Conservation (phyloP, 2,797 vertebrate species). For the Lemur catta region DNA sequence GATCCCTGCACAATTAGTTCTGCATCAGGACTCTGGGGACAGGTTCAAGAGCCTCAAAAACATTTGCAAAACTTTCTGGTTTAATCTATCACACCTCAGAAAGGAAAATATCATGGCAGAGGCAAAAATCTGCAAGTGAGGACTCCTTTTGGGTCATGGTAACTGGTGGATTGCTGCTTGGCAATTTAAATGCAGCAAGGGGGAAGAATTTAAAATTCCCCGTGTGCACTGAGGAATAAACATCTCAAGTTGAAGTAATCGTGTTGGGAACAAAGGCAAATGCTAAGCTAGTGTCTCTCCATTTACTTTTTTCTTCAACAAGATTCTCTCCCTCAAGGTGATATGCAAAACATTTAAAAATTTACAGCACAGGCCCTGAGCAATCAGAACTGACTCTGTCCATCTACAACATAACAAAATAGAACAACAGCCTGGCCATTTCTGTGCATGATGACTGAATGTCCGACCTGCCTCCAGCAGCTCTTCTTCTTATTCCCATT, state of each 20-base stretch:
- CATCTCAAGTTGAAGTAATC: neutral
- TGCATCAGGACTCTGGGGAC: constrained; percentile 25
- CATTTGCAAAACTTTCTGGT: constrained; percentile 47
- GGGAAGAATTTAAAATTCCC: constrained; percentile 39
- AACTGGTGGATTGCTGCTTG: neutral
- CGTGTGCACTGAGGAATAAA: neutral
- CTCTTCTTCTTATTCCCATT: neutral
- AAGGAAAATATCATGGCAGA: constrained; percentile 12
- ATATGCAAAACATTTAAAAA: neutral
- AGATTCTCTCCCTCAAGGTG: neutral
- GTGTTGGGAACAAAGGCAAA: neutral
- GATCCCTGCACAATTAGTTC: constrained; percentile 58
- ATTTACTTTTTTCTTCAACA: neutral
- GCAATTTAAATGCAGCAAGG: neutral
- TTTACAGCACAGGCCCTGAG: neutral
- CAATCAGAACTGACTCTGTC: neutral
- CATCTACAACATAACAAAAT: neutral
- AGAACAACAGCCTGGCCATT: neutral
- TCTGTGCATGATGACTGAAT: neutral
- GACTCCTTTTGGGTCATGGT: neutral
- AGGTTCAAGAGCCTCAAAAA: constrained; percentile 41
- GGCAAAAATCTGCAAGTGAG: constrained; percentile 29
- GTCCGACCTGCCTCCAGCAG: neutral
- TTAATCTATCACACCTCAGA: constrained; percentile 47
- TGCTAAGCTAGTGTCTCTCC: neutral